Conservation (phyloP, 2,888 invertebrate genomes). For the Andrena dorsata region DNA sequence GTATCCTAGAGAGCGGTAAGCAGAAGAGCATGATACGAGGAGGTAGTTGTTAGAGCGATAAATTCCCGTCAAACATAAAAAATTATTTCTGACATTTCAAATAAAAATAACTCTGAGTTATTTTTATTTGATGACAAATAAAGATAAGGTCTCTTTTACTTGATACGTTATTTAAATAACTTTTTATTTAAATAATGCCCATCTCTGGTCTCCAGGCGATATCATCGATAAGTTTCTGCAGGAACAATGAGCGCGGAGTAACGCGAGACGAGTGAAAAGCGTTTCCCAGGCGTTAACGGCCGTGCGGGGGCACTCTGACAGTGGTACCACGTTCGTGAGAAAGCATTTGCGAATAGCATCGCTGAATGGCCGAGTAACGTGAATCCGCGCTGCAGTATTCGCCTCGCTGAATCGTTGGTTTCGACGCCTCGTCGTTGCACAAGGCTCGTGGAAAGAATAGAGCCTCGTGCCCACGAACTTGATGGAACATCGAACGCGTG, state of each 20-base stretch:
- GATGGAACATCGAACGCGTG: conserved; percentile 65
- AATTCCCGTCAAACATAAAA: no score
- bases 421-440: conserved; percentile 48
- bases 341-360: conserved; percentile 28
- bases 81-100: no score
- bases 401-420: conserved; percentile 22
- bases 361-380: conserved; percentile 10
- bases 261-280: background rate
- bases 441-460: conserved; percentile 46
- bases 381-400: conserved; percentile 24
- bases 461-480: conserved; percentile 68
- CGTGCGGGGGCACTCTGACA: conserved; percentile 9
- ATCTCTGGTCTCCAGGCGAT: no score
- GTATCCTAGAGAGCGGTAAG: no score
- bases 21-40: no score
- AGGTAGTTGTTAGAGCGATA: no score
- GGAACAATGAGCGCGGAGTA: background rate
- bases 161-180: no score
- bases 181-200: no score
- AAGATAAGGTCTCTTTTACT: no score
- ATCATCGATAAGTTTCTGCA: no score
- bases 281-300: background rate
- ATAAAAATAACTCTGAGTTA: no score
- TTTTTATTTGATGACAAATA: no score
- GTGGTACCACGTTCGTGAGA: background rate